Evolutionary conservation across 2,888 invertebrate species (phyloP), one percentile per base, ranked within the genome.

Genomic region (Ganaspis brasiliensis): DNA sequence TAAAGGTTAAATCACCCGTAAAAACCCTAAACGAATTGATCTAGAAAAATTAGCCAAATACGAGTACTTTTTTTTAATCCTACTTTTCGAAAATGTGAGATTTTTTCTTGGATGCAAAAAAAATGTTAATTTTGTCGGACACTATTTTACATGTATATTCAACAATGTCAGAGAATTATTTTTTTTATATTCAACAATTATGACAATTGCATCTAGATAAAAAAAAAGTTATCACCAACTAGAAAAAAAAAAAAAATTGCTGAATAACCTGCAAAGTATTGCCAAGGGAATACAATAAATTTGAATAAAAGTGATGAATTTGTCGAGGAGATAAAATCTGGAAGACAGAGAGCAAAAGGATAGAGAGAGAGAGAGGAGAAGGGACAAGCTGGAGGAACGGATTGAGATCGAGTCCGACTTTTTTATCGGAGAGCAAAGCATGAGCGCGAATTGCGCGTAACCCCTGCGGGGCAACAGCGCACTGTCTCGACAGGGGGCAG

Each of bases 381-480:
- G 71, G 31, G 52, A 56, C 63, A 61, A 75, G 52, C 79, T 73
- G 78, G 79, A 76, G 75, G 78, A 82, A 79, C 76, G 82, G 89
- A 91, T 91, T 90, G 89, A 90, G 91, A 90, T 90, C 89, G 88
- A 89, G 88, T 85, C 84, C 76, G 84, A 87, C 84, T 77, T 90
- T 87, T 90, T 89, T 89, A 86, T 89, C 87, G 84, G 86, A 80
- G 81, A 82, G 84, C 85, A 87, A 84, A 85, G 89, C 87, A 88
- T 85, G 88, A 89, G 90, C 90, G 91, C 90, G 90, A 91, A 90
- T 90, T 89, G 90, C 90, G 91, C 90, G 88, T 88, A 89, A 89
- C 91, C 91, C 91, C 91, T 88, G 91, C 88, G 87, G 91, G 88
- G 91, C 89, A 87, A 90, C 91, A 89, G 87, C 88, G 87, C 86